phyloP scores from a whole-genome alignment of 2,797 vertebrate genomes.

The Cynodonichthys magdalenae region DNA sequence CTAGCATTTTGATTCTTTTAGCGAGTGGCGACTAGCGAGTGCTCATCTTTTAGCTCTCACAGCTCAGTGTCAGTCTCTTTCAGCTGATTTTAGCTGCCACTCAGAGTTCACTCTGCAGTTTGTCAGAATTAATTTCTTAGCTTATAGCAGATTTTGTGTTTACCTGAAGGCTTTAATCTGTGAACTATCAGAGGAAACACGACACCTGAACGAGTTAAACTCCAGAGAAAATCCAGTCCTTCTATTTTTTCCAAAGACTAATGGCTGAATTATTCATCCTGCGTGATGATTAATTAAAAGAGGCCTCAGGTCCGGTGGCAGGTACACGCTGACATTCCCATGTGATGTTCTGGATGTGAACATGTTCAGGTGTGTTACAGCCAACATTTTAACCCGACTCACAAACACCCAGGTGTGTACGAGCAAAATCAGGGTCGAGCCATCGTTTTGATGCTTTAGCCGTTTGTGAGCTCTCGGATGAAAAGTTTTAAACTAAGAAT shows the following conservation, averaged over 20 bases:
- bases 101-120: too few species aligned
- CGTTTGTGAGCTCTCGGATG: neutral
- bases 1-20: too few species aligned
- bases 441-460: slow-evolving; percentile 4
- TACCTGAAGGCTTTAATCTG: slow-evolving; percentile 55
- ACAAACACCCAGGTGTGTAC: slow-evolving; percentile 51
- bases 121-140: too few species aligned
- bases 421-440: slow-evolving; percentile 27
- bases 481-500: too few species aligned
- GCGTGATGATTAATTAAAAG: slow-evolving; percentile 86
- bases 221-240: slow-evolving; percentile 66
- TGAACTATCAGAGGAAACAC: slow-evolving; percentile 68
- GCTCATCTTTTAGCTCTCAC: too few species aligned
- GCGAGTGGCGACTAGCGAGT: too few species aligned
- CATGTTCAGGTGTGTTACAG: slow-evolving; percentile 21
- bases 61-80: too few species aligned
- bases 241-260: slow-evolving; percentile 78
- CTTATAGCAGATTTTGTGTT: slow-evolving; percentile 9
- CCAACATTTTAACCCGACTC: slow-evolving; percentile 59
- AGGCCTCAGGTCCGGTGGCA: slow-evolving; percentile 81
- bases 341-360: slow-evolving; percentile 66
- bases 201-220: slow-evolving; percentile 66
- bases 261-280: slow-evolving; percentile 85
- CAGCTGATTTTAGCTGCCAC: too few species aligned
- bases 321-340: slow-evolving; percentile 81